Percentiles rank a stretch among this genome's conserved stretches.
phyloP scores from a whole-genome alignment of 2,888 invertebrate species.

The Oligia strigilis region DNA sequence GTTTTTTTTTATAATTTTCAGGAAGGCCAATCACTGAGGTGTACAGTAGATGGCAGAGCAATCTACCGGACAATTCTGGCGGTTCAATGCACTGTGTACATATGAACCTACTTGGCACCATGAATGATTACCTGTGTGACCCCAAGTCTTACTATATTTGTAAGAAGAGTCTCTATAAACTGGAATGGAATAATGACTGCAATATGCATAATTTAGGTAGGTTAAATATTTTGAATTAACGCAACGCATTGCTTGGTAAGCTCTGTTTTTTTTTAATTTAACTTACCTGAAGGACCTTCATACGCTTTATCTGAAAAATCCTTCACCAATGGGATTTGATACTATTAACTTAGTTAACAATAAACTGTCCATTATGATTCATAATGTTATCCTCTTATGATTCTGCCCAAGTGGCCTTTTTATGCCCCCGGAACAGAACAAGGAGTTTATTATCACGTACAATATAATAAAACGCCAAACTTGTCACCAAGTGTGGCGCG shows the following conservation, averaged over 20 bases:
- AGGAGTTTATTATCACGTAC: not conserved
- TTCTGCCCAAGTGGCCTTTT: no score
- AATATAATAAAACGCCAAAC: not conserved
- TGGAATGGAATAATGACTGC: not conserved
- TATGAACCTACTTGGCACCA: conserved; percentile 60
- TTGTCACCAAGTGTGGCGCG: not conserved
- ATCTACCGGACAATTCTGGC: conserved; percentile 11
- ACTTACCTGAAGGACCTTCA: not conserved
- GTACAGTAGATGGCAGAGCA: conserved; percentile 16
- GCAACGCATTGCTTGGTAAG: not conserved
- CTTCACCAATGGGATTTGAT: no score
- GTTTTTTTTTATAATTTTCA: not conserved
- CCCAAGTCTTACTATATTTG: not conserved
- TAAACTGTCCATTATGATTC: no score
- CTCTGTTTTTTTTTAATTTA: not conserved
- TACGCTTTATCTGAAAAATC: not conserved
- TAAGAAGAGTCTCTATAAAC: not conserved
- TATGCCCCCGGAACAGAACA: not conserved
- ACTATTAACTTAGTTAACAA: no score
- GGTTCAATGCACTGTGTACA: conserved; percentile 76
- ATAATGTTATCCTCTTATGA: no score
- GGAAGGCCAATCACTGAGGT: conserved; percentile 26
- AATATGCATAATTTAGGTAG: not conserved
- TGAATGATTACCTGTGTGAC: conserved; percentile 45
- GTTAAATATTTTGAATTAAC: not conserved